Conservation (phyloP, 2,797 vertebrate genomes). For the Coracias cyanogaster region DNA sequence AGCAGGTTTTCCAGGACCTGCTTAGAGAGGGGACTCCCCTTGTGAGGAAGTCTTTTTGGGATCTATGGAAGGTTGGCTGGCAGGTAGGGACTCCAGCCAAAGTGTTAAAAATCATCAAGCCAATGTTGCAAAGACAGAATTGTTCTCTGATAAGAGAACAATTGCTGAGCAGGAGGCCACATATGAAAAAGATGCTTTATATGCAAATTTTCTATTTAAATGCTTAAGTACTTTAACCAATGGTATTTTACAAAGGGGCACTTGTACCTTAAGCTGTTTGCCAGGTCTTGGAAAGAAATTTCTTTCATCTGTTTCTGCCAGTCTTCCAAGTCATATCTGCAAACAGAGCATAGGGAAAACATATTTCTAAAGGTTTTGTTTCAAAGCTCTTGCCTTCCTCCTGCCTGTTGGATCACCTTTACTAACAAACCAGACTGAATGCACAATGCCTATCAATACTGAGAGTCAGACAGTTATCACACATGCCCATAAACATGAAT, state of each 20-base stretch:
- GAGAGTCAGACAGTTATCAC: neutral
- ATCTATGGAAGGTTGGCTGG: neutral
- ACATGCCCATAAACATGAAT: accelerated
- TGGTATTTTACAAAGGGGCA: neutral
- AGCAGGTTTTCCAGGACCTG: neutral
- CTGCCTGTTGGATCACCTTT: neutral
- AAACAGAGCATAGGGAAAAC: neutral
- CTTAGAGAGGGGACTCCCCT: neutral
- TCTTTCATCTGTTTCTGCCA: neutral
- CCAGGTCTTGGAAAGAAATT: neutral
- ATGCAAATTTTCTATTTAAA: constrained; percentile 28
- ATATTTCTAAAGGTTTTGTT: neutral
- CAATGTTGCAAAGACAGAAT: neutral
- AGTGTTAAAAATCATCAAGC: neutral
- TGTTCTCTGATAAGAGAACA: neutral
- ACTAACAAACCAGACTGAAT: neutral
- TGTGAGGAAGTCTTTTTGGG: neutral
- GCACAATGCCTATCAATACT: neutral
- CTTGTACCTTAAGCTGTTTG: neutral
- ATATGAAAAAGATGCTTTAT: neutral
- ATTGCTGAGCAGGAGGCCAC: neutral
- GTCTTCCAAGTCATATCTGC: neutral
- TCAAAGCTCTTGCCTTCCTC: neutral
- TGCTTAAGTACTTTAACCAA: neutral
- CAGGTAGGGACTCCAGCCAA: neutral